phyloP scores from a whole-genome alignment of 2,888 invertebrate genomes.

The Philereme transversata region DNA sequence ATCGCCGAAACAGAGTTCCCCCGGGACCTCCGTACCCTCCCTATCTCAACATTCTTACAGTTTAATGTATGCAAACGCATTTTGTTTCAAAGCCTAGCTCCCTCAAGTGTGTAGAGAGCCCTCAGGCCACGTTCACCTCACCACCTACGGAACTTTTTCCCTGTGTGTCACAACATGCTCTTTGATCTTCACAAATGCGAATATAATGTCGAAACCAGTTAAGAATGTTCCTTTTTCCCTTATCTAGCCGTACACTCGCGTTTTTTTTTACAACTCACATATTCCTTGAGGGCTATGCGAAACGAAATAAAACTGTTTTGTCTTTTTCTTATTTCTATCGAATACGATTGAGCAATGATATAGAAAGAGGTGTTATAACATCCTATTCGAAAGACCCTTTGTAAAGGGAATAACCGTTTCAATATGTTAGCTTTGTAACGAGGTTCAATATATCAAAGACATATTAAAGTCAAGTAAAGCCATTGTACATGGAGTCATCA shows the following conservation, averaged over 20 bases:
- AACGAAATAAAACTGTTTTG: constrained; percentile 67
- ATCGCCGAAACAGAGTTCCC: constrained; percentile 80
- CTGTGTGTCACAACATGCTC: constrained; percentile 76
- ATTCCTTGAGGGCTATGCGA: constrained; percentile 62
- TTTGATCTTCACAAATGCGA: constrained; percentile 82
- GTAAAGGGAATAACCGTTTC: constrained; percentile 53
- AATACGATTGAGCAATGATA: constrained; percentile 62
- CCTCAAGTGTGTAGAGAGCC: constrained; percentile 74
- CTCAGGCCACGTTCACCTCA: constrained; percentile 69
- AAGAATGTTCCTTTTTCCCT: constrained; percentile 54
- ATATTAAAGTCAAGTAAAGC: constrained; percentile 74
- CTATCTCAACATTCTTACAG: constrained; percentile 82
- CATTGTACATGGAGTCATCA: constrained; percentile 67
- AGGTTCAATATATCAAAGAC: constrained; percentile 65
- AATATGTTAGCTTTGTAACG: constrained; percentile 59
- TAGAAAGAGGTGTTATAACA: constrained; percentile 51
- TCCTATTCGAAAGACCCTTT: constrained; percentile 1
- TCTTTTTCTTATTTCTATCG: constrained; percentile 63
- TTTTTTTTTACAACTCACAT: constrained; percentile 53
- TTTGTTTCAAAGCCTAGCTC: constrained; percentile 83
- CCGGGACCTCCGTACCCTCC: constrained; percentile 68
- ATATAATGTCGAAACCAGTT: constrained; percentile 80
- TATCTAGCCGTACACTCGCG: too few species aligned
- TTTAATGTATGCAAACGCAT: constrained; percentile 85
- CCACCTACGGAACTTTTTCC: constrained; percentile 68